These are phyloP conservation scores for Rhynchonycteris naso DNA, from an alignment of 2,797 vertebrate species.

Conservation along the genomic window DNA sequence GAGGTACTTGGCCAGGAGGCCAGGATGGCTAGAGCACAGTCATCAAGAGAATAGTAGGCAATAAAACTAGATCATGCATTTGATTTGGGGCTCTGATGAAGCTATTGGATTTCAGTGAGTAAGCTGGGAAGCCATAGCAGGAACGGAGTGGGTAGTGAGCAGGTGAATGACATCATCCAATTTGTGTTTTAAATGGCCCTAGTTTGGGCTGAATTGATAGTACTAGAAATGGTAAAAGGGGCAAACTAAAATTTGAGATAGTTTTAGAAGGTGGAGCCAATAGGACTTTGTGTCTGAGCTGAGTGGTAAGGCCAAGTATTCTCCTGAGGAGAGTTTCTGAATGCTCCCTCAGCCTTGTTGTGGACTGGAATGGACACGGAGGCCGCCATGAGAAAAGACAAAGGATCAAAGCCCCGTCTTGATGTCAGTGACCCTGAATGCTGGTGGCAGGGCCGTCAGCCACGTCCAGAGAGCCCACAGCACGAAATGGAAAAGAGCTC, in stretches of 20 bases:
- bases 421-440: background rate
- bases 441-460: background rate
- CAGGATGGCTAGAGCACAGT: accelerated
- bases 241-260: background rate
- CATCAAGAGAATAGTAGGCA: background rate
- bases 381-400: background rate
- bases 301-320: background rate
- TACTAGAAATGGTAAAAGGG: background rate
- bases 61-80: background rate
- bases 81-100: background rate
- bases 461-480: background rate
- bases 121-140: background rate
- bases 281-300: background rate
- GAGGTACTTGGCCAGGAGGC: background rate
- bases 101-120: background rate
- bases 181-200: background rate
- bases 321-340: background rate
- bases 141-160: background rate
- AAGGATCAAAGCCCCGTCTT: background rate
- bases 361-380: background rate
- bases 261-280: background rate
- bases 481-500: background rate
- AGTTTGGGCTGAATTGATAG: background rate
- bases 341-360: background rate
- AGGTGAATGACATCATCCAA: background rate